phyloP scores from a whole-genome alignment of 2,797 vertebrate species.

The Esox lucius region DNA sequence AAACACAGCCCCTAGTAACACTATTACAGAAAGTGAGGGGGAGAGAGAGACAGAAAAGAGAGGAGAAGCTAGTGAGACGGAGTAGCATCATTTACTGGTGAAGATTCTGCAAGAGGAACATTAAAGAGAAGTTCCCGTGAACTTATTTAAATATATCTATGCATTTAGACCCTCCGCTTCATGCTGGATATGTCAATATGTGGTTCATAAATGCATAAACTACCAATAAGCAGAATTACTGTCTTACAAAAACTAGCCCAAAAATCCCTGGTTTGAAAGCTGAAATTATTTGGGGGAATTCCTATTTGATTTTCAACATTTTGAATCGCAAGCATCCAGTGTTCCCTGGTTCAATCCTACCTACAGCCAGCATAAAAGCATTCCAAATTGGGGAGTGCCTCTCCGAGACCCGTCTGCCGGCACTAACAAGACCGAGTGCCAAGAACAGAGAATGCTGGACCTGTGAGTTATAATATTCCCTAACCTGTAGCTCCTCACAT shows the following conservation, averaged over 20 bases:
- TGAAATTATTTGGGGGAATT: no score
- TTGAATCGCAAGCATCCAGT: background rate
- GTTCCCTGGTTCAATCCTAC: conserved; percentile 33
- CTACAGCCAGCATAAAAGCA: conserved; percentile 50
- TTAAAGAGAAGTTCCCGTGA: no score
- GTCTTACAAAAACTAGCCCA: no score
- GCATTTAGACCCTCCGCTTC: no score
- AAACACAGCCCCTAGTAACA: conserved; percentile 37
- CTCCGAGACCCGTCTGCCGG: conserved; percentile 38
- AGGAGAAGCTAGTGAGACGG: background rate
- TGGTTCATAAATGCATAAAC: no score
- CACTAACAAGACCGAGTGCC: conserved; percentile 14
- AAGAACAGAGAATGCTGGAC: background rate
- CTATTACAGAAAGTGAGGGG: background rate
- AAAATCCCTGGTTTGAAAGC: no score
- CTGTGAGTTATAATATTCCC: background rate
- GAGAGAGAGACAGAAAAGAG: background rate
- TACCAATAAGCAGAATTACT: no score
- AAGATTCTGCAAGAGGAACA: background rate
- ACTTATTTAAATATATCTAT: no score
- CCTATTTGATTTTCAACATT: background rate
- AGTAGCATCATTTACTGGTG: background rate
- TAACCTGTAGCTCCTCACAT: background rate
- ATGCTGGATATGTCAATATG: no score
- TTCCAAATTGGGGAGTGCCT: conserved; percentile 65